Evolutionary conservation across 2,888 invertebrate genomes (phyloP).

Genomic region (Drosophila imparisetae): DNA sequence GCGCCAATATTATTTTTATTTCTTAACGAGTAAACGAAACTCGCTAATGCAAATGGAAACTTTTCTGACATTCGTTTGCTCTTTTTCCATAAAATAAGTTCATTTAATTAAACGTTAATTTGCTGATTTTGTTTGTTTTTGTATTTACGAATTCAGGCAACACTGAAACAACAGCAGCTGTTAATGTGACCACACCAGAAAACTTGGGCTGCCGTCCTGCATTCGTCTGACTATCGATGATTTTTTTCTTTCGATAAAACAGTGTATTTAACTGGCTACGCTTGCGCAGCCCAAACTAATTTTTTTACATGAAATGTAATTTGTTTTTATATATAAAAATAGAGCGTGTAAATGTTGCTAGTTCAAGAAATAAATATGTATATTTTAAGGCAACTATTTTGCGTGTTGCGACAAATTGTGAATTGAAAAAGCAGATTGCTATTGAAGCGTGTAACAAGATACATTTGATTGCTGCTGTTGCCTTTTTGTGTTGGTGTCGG

Average conservation of each 20-base stretch:
- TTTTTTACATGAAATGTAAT: constrained; percentile 20
- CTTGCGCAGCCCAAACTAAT: constrained; percentile 45
- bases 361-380: neutral
- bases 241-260: constrained; percentile 13
- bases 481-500: constrained; percentile 19
- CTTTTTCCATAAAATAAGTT: neutral
- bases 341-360: neutral
- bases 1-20: neutral
- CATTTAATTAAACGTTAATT: neutral
- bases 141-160: neutral
- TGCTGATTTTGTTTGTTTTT: neutral
- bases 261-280: constrained; percentile 47
- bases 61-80: neutral
- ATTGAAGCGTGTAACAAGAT: constrained; percentile 28
- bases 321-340: neutral
- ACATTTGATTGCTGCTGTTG: constrained; percentile 41
- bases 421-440: neutral
- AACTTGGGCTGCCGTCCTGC: constrained; percentile 1
- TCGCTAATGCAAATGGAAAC: neutral
- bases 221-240: constrained; percentile 30
- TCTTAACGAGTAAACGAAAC: neutral
- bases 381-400: neutral
- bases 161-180: constrained; percentile 25
- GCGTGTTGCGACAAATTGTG: neutral
- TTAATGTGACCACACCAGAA: constrained; percentile 24